Percentiles rank a stretch among this genome's conserved stretches.
These are phyloP conservation scores for Rhinoptilus africanus DNA, from an alignment of 2,113 vertebrate species.

Conservation along the genomic window DNA sequence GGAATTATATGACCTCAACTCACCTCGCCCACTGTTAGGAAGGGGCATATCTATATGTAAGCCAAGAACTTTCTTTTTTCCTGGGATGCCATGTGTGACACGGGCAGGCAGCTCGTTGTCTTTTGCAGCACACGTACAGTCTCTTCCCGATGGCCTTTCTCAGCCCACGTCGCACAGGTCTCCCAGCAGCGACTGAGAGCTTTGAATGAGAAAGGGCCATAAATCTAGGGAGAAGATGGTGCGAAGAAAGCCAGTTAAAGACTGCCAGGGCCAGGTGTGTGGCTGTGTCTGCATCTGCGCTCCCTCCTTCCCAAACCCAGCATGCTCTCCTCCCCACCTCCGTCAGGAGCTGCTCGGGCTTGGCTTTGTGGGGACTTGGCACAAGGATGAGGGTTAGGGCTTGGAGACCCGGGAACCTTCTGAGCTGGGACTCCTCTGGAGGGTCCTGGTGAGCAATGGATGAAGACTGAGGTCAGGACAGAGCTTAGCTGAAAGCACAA, in stretches of 20 bases:
- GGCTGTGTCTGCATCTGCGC: fast-evolving
- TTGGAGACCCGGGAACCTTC: neutral
- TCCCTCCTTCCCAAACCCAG: neutral
- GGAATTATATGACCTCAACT: neutral
- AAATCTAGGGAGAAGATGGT: neutral
- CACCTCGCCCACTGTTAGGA: neutral
- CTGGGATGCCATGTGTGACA: fast-evolving
- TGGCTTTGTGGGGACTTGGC: neutral
- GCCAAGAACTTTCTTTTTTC: neutral
- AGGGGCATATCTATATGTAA: fast-evolving
- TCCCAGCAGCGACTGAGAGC: neutral
- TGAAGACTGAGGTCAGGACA: neutral
- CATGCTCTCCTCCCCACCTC: neutral
- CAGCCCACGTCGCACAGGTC: fast-evolving
- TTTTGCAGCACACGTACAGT: fast-evolving
- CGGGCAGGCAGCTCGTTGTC: fast-evolving
- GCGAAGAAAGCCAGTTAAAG: too few relatives aligned
- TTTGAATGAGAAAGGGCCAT: neutral
- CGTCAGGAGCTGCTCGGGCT: fast-evolving
- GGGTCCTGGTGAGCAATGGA: neutral
- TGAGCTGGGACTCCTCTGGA: neutral
- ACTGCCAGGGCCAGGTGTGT: fast-evolving
- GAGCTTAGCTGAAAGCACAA: neutral
- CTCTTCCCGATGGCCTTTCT: neutral
- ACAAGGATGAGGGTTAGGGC: neutral